Percentiles rank a stretch among this genome's conserved stretches.
Evolutionary conservation across 2,113 vertebrate genomes (phyloP).

Genomic region (Corvus hawaiiensis): DNA sequence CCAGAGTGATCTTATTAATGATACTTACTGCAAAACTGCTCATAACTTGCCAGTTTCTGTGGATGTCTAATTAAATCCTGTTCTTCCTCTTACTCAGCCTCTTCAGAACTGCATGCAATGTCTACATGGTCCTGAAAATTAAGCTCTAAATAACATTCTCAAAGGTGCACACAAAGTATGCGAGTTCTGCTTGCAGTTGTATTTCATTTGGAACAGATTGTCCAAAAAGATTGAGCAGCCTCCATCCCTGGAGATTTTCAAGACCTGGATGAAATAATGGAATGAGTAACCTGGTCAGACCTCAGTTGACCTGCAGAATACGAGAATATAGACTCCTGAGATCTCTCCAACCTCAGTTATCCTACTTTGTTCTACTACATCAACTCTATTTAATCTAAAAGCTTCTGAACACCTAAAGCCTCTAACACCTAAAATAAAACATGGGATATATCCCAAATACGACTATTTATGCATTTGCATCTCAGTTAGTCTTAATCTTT

Average conservation of each 20-base stretch:
- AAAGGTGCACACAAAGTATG: neutral
- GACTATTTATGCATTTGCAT: neutral
- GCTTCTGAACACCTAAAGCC: neutral
- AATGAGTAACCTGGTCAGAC: neutral
- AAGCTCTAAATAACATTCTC: neutral
- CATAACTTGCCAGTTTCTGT: neutral
- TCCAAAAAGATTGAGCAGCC: rapidly evolving
- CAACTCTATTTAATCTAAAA: neutral
- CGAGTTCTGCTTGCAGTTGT: neutral
- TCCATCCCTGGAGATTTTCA: neutral
- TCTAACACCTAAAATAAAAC: neutral
- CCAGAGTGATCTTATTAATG: neutral
- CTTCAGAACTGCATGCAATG: neutral
- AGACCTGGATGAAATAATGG: neutral
- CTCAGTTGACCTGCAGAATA: neutral
- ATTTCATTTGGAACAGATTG: neutral
- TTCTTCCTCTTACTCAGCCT: neutral
- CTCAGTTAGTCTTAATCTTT: neutral
- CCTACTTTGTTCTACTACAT: neutral
- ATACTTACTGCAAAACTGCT: neutral
- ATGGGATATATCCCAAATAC: neutral
- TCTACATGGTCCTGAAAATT: neutral
- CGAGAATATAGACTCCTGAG: neutral
- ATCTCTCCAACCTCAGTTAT: neutral
- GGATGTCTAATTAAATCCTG: neutral